phyloP scores from a whole-genome alignment of 2,888 invertebrate genomes.

The Idaea dimidiata region DNA sequence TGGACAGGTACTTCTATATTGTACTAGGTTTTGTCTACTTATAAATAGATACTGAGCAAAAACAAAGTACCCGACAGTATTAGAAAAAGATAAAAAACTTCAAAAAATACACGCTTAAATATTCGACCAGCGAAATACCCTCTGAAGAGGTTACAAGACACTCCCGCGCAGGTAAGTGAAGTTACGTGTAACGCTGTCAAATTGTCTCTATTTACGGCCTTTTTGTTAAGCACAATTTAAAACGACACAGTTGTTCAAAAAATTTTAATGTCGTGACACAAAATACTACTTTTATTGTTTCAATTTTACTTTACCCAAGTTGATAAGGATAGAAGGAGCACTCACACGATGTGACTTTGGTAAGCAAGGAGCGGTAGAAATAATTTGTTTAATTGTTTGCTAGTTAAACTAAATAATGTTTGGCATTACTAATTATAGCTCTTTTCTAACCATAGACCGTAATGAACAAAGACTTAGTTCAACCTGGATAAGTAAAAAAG shows the following conservation, averaged over 20 bases:
- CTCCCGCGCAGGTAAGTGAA: constrained; percentile 72
- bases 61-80: constrained; percentile 42
- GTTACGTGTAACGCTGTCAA: constrained; percentile 71
- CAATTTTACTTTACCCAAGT: constrained; percentile 16
- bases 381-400: not conserved
- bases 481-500: too few species aligned
- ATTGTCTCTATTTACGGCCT: constrained; percentile 67
- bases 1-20: too few species aligned
- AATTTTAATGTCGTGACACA: constrained; percentile 41
- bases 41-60: constrained; percentile 27
- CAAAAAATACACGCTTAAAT: constrained; percentile 38
- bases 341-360: not conserved
- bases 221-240: constrained; percentile 50
- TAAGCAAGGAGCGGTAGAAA: not conserved
- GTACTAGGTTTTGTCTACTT: too few species aligned
- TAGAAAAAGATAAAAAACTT: constrained; percentile 24
- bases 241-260: constrained; percentile 42
- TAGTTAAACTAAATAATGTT: too few species aligned
- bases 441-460: too few species aligned
- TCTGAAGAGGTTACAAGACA: constrained; percentile 35
- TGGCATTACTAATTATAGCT: too few species aligned
- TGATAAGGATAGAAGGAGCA: not conserved
- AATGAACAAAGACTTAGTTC: too few species aligned
- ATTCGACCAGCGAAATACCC: constrained; percentile 51
- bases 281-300: constrained; percentile 31